A percentile compares a stretch with the other conserved stretches of the same genome.
Conservation (phyloP, 2,797 vertebrate genomes). For the Chaunax sp. region DNA sequence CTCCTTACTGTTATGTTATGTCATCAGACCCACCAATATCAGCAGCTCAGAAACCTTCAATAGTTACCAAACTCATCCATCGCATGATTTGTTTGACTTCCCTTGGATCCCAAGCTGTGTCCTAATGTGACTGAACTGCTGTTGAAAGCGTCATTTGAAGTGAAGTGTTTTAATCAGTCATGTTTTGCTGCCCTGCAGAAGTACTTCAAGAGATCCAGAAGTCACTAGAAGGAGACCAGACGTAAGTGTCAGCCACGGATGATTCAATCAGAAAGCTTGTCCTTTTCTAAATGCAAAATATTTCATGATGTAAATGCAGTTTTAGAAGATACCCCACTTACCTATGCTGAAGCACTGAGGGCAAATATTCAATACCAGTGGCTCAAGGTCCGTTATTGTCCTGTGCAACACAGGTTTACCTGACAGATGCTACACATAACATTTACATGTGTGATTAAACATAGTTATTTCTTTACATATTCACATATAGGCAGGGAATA, state of each 20-base stretch:
- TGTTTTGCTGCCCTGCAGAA: conserved; percentile 76
- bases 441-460: too few relatives aligned
- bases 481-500: too few relatives aligned
- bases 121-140: conserved; percentile 1
- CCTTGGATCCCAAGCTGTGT: neutral
- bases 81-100: conserved; percentile 25
- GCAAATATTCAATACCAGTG: too few relatives aligned
- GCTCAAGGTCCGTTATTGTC: too few relatives aligned
- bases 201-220: conserved; percentile 97
- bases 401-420: too few relatives aligned
- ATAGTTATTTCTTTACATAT: too few relatives aligned
- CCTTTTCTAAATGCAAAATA: neutral
- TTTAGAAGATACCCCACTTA: too few relatives aligned
- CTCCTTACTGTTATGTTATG: conserved; percentile 29
- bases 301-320: too few relatives aligned
- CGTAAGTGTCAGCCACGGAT: conserved; percentile 80
- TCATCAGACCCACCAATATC: conserved; percentile 15
- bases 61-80: conserved; percentile 9
- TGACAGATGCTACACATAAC: too few relatives aligned
- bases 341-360: too few relatives aligned
- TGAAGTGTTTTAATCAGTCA: neutral
- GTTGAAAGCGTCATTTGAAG: neutral
- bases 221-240: conserved; percentile 91
- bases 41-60: conserved; percentile 2
- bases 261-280: neutral